Conservation (phyloP, 2,797 vertebrate genomes). For the Cheirogaleus major region DNA sequence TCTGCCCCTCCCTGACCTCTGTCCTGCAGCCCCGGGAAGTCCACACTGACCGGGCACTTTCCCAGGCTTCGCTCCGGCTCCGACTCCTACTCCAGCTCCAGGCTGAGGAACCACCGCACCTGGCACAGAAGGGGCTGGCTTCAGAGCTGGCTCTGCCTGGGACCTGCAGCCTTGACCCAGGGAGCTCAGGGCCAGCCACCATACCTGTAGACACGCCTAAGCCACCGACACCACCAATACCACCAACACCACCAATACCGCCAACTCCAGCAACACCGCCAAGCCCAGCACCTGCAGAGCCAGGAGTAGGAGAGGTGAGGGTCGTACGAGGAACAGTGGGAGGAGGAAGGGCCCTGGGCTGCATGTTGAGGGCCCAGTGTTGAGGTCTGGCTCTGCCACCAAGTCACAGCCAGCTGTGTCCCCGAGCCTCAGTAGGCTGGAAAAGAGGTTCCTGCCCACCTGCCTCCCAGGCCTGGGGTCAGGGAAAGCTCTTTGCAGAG, state of each 20-base stretch:
- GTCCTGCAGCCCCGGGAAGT: not conserved
- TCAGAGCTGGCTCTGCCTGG: not conserved
- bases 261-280: not conserved
- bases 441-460: not conserved
- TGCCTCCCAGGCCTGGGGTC: not conserved
- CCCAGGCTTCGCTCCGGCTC: constrained; percentile 87
- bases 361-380: not conserved
- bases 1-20: not conserved
- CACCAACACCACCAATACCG: constrained; percentile 3
- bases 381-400: not conserved
- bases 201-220: constrained; percentile 84
- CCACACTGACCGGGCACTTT: constrained; percentile 93
- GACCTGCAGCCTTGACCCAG: not conserved
- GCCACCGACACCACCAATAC: constrained; percentile 34
- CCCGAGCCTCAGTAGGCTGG: not conserved
- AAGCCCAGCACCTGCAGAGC: constrained; percentile 73
- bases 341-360: not conserved
- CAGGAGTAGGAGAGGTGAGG: not conserved
- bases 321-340: not conserved
- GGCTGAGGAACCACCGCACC: constrained; percentile 92
- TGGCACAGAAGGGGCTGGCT: constrained; percentile 68
- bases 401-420: not conserved
- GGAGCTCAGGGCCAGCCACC: not conserved
- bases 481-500: not conserved
- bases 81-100: constrained; percentile 85